Evolutionary conservation across 2,888 invertebrate genomes (phyloP).

Genomic region (Eurois occulta): DNA sequence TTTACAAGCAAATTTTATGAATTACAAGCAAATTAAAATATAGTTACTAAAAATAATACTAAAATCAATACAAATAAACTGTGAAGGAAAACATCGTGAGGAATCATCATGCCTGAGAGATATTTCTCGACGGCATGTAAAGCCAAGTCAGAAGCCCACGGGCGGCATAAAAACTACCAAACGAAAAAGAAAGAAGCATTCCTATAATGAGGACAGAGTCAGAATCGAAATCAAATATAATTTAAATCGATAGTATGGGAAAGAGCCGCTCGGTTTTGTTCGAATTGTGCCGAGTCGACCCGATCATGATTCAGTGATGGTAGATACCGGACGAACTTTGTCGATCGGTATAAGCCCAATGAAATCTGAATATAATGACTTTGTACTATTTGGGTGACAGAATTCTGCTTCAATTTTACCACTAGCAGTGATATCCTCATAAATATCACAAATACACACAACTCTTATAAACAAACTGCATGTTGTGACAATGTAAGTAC

Average conservation of each 20-base stretch:
- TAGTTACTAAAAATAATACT: too few relatives aligned
- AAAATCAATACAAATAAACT: too few relatives aligned
- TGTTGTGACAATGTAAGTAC: slow-evolving; percentile 33
- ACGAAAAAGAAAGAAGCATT: too few relatives aligned
- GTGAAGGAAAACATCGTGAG: too few relatives aligned
- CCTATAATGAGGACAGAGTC: not conserved
- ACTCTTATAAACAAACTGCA: not conserved
- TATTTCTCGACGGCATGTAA: too few relatives aligned
- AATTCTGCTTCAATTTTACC: not conserved
- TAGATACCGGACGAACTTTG: not conserved
- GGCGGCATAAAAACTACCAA: too few relatives aligned
- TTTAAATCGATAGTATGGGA: not conserved
- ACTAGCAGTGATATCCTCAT: not conserved
- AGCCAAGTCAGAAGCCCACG: too few relatives aligned
- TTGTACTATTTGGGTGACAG: not conserved
- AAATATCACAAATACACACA: not conserved
- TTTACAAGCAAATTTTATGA: too few relatives aligned
- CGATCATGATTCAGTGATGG: not conserved
- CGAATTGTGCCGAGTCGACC: not conserved
- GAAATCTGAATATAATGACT: not conserved
- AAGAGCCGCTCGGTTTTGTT: not conserved
- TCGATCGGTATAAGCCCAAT: not conserved
- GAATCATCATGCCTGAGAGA: too few relatives aligned
- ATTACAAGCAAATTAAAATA: too few relatives aligned
- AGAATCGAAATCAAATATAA: not conserved